Base-by-base conservation (phyloP, 2,113 vertebrate genomes). In the Eulemur rufifrons region DNA sequence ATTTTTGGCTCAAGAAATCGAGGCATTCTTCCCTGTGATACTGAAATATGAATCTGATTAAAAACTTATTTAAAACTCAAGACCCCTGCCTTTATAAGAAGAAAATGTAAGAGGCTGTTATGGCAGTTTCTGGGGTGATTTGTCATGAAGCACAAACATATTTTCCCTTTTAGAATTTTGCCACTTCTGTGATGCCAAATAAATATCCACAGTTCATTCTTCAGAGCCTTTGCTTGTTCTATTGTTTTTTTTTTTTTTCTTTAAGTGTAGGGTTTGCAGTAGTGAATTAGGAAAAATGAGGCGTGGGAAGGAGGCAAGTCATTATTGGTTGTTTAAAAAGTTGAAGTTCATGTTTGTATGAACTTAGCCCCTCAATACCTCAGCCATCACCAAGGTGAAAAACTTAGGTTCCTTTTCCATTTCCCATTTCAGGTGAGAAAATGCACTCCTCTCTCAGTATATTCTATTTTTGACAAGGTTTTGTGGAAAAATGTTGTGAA, bases 31-130 rank as follows among this genome's bases (percentile, higher is more conserved):
- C 69, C 94, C 63, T 93, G 74, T 86, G 86, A 52, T 96, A 85
- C 59, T 91, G 74, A 94, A 91, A 68, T 87, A 56, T 18, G 54
- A 96, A 86, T 93, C 59, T 76, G 59, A 94, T 96, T 73, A 91
- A 94, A 96, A 69, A 84, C 74, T 87, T 93, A 59, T 77, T 86
- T 74, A 82, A 93, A 95, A 50, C 50, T 71, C 18, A 85, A 92
- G 64, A 92, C 17, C 61, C 47, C 63, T 89, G 29, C 47, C n/a
- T 96, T 91, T 86, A 32, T 37, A 85, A 56, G 59, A 89, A 94
- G 82, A 93, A 87, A 76, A 68, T 32, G 8, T 34, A 50, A 68
- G 39, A 25, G 56, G 45, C 80, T 9, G 2, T 61, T 59, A 45
- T 20, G 27, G 68, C 61, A 83, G 34, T 68, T 86, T n/a, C 54